Evolutionary conservation across 30 jellyfish, hydroid and myxozoan genomes (phyloP).

Genomic region (Aurelia aurita complex sp. Pacific): DNA sequence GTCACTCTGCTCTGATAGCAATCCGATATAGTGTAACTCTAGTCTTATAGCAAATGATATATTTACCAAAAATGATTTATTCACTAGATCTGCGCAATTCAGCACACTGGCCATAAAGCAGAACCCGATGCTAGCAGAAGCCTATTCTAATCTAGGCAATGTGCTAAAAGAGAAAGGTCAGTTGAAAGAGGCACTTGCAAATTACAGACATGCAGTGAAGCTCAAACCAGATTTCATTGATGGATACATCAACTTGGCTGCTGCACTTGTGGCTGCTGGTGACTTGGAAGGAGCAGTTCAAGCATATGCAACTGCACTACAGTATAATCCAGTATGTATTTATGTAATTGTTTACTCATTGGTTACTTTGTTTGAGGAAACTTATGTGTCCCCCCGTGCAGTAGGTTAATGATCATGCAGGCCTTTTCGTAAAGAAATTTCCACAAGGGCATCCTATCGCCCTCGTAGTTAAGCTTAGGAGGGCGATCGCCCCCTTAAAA

Average conservation of each 20-base stretch:
- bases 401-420: too few species aligned
- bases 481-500: too few species aligned
- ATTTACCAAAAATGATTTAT: background rate
- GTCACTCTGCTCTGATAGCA: too few species aligned
- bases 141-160: constrained; percentile 93
- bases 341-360: too few species aligned
- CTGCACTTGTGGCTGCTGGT: constrained; percentile 99
- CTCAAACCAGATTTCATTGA: constrained; percentile 93
- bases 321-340: constrained; percentile 90
- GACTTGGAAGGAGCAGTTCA: constrained; percentile 99
- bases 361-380: too few species aligned
- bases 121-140: constrained; percentile 94
- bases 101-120: constrained; percentile 91
- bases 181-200: constrained; percentile 88
- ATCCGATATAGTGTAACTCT: too few species aligned
- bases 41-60: background rate
- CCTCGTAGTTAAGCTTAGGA: too few species aligned
- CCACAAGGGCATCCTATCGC: too few species aligned
- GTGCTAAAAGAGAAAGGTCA: constrained; percentile 93
- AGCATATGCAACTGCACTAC: constrained; percentile 97
- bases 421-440: too few species aligned
- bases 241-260: constrained; percentile 91
- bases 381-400: too few species aligned
- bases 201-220: constrained; percentile 94
- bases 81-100: constrained; percentile 88